Evolutionary conservation across 2,797 vertebrate species (phyloP).

Genomic region (Menidia menidia): DNA sequence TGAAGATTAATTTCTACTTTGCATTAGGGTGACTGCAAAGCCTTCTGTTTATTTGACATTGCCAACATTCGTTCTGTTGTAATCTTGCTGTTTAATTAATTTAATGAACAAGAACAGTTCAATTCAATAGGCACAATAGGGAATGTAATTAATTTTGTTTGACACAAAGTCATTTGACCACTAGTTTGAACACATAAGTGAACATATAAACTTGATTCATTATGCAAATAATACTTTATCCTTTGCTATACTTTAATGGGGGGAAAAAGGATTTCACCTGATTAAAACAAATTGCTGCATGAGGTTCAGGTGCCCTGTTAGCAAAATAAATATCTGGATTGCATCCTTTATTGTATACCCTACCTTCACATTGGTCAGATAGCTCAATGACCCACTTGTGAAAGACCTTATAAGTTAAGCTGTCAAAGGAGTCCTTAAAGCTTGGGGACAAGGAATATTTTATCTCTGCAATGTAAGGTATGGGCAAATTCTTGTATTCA

Average conservation of each 20-base stretch:
- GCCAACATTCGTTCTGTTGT: too few relatives aligned
- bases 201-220: neutral
- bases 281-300: too few relatives aligned
- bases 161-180: neutral
- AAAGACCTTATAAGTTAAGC: too few relatives aligned
- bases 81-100: neutral
- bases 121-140: neutral
- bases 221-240: neutral
- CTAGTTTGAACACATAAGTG: neutral
- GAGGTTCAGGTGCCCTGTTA: too few relatives aligned
- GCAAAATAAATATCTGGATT: too few relatives aligned
- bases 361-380: too few relatives aligned
- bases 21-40: neutral
- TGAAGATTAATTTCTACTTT: slow-evolving; percentile 14
- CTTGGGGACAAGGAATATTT: neutral
- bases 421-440: neutral
- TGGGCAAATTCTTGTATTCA: too few relatives aligned
- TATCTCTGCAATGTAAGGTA: too few relatives aligned
- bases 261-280: neutral
- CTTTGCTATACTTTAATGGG: too few relatives aligned
- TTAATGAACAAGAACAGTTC: neutral
- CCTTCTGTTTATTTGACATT: neutral
- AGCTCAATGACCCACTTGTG: too few relatives aligned
- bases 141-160: neutral
- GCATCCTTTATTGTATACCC: too few relatives aligned